Conservation (phyloP, 2,113 vertebrate genomes). For the Ailurus styani region DNA sequence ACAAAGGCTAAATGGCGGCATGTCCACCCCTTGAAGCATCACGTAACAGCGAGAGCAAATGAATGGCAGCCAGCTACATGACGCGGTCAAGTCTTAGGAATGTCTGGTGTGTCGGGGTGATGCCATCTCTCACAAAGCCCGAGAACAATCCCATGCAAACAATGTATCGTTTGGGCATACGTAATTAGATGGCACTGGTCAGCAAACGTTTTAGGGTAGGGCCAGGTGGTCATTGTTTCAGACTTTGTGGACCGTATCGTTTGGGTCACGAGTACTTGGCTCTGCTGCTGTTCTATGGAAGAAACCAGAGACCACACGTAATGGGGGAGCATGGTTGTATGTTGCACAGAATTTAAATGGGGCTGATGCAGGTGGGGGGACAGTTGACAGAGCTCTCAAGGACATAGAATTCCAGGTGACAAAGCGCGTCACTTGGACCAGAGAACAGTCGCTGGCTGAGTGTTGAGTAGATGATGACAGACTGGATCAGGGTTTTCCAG, state of each 20-base stretch:
- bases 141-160: background rate
- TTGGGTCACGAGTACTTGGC: accelerated
- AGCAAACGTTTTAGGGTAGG: background rate
- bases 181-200: accelerated
- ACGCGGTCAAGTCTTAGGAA: background rate
- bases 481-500: background rate
- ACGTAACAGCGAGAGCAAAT: accelerated
- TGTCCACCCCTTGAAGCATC: background rate
- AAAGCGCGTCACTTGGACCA: background rate
- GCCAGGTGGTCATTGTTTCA: background rate
- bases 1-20: background rate
- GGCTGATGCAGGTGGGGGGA: too few species aligned
- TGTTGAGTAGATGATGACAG: accelerated
- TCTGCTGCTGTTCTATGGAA: accelerated
- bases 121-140: background rate
- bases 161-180: accelerated
- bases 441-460: background rate
- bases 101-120: too few species aligned
- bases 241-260: background rate
- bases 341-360: background rate
- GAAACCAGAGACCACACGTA: accelerated
- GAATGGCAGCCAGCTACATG: background rate
- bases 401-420: background rate
- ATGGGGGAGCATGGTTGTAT: too few species aligned
- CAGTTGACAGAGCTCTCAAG: background rate